Conservation (phyloP, 2,888 invertebrate genomes). For the Erannis defoliaria region DNA sequence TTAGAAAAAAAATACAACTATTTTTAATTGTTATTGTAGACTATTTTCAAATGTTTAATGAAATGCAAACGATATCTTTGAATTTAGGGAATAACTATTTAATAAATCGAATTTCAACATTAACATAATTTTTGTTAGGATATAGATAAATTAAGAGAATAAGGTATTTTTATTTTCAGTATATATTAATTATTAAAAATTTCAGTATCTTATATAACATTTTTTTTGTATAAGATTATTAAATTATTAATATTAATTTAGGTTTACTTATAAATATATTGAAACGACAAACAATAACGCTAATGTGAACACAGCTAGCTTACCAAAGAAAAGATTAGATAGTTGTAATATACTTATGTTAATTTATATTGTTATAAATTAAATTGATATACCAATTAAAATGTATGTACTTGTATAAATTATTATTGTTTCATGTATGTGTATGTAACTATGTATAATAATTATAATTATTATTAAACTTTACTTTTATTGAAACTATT, state of each 20-base stretch:
- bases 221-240: slow-evolving; percentile 6
- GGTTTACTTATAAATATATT: slow-evolving; percentile 9
- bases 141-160: slow-evolving; percentile 18
- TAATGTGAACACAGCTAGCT: slow-evolving; percentile 75
- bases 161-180: slow-evolving; percentile 34
- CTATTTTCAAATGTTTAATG: background rate
- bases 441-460: background rate
- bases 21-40: background rate
- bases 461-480: slow-evolving; percentile 6
- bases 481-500: slow-evolving; percentile 26
- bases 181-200: no score
- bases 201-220: slow-evolving; percentile 10
- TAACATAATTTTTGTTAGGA: slow-evolving; percentile 10
- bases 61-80: slow-evolving; percentile 5
- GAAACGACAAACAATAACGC: slow-evolving; percentile 56
- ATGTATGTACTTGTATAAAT: background rate
- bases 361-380: slow-evolving; percentile 18
- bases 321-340: slow-evolving; percentile 79
- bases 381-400: slow-evolving; percentile 11
- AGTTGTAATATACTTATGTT: slow-evolving; percentile 41
- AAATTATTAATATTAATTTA: slow-evolving; percentile 9
- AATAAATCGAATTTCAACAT: slow-evolving; percentile 16
- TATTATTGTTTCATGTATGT: slow-evolving; percentile 4
- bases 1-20: no score
- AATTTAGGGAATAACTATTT: slow-evolving; percentile 15